A percentile compares a stretch with the other conserved stretches of the same genome.
These are phyloP conservation scores for Microchirus variegatus DNA, from an alignment of 2,797 vertebrate genomes.

Conservation along the genomic window DNA sequence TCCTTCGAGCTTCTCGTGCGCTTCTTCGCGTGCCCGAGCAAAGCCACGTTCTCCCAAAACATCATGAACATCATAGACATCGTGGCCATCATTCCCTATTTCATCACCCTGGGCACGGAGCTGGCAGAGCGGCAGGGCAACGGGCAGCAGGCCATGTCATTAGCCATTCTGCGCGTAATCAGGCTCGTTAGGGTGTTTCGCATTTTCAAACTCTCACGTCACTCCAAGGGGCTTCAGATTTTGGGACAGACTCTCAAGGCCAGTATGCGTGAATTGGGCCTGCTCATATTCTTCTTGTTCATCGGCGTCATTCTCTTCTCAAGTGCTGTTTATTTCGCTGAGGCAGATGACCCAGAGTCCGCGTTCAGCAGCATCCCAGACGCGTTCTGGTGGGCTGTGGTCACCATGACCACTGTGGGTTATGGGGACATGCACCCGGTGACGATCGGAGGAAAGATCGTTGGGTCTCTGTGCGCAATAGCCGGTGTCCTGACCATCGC, in stretches of 20 bases:
- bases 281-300: conserved; percentile 97
- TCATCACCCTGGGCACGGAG: conserved; percentile 97
- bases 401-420: conserved; percentile 98
- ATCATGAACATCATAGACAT: conserved; percentile 99
- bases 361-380: conserved; percentile 97
- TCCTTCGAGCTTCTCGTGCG: conserved; percentile 96
- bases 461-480: conserved; percentile 96
- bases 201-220: conserved; percentile 97
- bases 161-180: conserved; percentile 96
- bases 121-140: conserved; percentile 95
- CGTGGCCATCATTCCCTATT: conserved; percentile 98
- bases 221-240: conserved; percentile 97
- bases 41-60: conserved; percentile 96
- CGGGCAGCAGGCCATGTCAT: conserved; percentile 96
- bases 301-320: conserved; percentile 98
- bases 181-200: conserved; percentile 94
- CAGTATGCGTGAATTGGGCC: conserved; percentile 94
- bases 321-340: conserved; percentile 96
- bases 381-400: conserved; percentile 99
- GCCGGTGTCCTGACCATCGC: conserved; percentile 97
- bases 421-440: conserved; percentile 98
- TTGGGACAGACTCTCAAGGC: conserved; percentile 97
- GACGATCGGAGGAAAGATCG: conserved; percentile 98
- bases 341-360: conserved; percentile 94
- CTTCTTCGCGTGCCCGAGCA: conserved; percentile 97